Percentiles rank a stretch among this genome's conserved stretches.
These are phyloP conservation scores for Orbicella faveolata DNA, from an alignment of 64 coral and sea anemone species.

Conservation along the genomic window DNA sequence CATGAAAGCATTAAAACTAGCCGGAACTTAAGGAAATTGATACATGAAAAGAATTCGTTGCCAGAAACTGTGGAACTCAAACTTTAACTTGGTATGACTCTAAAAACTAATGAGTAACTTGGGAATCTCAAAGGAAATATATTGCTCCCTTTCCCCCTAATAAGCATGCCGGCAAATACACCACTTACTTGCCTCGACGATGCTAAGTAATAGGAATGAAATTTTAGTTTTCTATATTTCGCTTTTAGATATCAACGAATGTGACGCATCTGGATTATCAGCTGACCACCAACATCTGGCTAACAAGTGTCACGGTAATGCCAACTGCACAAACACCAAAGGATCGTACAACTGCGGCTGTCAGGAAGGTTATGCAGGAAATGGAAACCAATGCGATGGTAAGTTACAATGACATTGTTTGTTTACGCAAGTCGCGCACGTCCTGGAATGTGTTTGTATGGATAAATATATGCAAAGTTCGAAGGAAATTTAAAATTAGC, in stretches of 20 bases:
- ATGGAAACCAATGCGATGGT: slow-evolving; percentile 6
- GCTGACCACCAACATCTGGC: slow-evolving; percentile 18
- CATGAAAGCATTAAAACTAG: too few relatives aligned
- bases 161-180: too few relatives aligned
- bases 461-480: too few relatives aligned
- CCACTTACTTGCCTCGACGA: too few relatives aligned
- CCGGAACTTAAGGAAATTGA: too few relatives aligned
- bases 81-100: too few relatives aligned
- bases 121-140: neutral
- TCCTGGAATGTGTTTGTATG: too few relatives aligned
- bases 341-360: slow-evolving; percentile 63
- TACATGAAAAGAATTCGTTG: too few relatives aligned
- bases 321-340: slow-evolving; percentile 71
- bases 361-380: slow-evolving; percentile 45
- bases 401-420: neutral
- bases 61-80: too few relatives aligned
- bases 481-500: too few relatives aligned
- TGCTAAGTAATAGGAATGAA: too few relatives aligned
- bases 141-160: neutral
- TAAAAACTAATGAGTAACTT: too few relatives aligned
- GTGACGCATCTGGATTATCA: neutral
- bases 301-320: slow-evolving; percentile 60
- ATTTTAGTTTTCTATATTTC: neutral
- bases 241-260: slow-evolving; percentile 48
- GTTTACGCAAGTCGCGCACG: neutral